Evolutionary conservation across 2,797 vertebrate species (phyloP).

Genomic region (Anableps anableps): DNA sequence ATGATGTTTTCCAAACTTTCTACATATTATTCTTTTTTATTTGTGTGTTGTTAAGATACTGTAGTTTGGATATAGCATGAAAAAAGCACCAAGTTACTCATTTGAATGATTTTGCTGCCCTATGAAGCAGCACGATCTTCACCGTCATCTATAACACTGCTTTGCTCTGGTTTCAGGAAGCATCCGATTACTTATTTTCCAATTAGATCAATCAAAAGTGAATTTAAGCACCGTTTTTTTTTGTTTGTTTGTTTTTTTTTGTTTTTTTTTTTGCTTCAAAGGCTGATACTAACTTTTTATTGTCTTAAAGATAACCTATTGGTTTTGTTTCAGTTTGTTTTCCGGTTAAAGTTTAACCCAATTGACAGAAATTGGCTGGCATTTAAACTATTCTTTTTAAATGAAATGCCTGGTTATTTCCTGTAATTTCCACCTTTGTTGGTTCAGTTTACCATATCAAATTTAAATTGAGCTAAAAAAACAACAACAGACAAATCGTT

Average conservation of each 20-base stretch:
- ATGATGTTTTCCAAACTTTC: not conserved
- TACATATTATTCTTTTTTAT: not conserved
- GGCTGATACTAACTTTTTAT: not conserved
- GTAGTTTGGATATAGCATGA: too few relatives aligned
- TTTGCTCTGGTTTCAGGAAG: not conserved
- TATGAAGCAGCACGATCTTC: not conserved
- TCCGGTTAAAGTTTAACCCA: not conserved
- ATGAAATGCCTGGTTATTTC: not conserved
- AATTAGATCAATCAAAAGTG: not conserved
- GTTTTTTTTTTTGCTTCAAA: not conserved
- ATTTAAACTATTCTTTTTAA: not conserved
- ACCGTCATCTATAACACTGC: not conserved
- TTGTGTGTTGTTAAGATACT: not conserved
- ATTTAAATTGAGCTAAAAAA: not conserved
- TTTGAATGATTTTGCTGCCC: not conserved
- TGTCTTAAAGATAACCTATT: not conserved
- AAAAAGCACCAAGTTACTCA: not conserved
- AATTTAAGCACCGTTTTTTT: not conserved
- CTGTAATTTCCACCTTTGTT: not conserved
- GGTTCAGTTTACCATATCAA: not conserved
- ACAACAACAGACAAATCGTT: not conserved
- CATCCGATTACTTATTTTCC: not conserved
- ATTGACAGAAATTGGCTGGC: not conserved
- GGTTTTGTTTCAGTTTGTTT: not conserved
- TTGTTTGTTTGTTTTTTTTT: too few relatives aligned